Evolutionary conservation across 2,113 vertebrate genomes (phyloP).

Genomic region (Bolborhynchus lineola): DNA sequence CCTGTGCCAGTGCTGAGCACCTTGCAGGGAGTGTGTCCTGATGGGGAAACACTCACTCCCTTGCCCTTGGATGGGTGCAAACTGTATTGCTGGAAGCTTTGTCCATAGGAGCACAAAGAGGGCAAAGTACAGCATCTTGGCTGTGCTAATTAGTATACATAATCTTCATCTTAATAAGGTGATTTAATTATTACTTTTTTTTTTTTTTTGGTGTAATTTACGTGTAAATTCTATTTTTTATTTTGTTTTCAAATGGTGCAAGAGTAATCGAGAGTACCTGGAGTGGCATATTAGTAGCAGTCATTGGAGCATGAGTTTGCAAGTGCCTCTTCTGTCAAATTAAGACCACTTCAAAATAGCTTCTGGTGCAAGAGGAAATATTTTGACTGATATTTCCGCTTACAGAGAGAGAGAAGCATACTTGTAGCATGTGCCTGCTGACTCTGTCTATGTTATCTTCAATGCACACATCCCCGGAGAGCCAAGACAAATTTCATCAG

Average conservation of each 20-base stretch:
- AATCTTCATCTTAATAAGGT: constrained; percentile 46
- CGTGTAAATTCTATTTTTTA: constrained; percentile 33
- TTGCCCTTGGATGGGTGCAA: constrained; percentile 60
- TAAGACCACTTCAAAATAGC: neutral
- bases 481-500: neutral
- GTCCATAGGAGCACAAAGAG: neutral
- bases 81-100: constrained; percentile 58
- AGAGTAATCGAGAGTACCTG: neutral
- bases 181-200: constrained; percentile 59
- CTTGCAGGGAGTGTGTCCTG: neutral
- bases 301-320: neutral
- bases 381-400: neutral
- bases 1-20: neutral
- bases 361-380: neutral
- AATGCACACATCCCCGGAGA: neutral
- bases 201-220: constrained; percentile 62
- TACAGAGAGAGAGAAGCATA: neutral
- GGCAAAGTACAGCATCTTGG: constrained; percentile 17
- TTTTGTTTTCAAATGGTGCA: neutral
- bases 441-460: neutral
- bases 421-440: neutral
- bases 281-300: constrained; percentile 12
- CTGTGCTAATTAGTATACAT: constrained; percentile 33
- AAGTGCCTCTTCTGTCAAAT: neutral
- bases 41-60: neutral